These are phyloP conservation scores for Thecocarcelia acutangulata DNA, from an alignment of 2,888 invertebrate genomes.

Conservation along the genomic window DNA sequence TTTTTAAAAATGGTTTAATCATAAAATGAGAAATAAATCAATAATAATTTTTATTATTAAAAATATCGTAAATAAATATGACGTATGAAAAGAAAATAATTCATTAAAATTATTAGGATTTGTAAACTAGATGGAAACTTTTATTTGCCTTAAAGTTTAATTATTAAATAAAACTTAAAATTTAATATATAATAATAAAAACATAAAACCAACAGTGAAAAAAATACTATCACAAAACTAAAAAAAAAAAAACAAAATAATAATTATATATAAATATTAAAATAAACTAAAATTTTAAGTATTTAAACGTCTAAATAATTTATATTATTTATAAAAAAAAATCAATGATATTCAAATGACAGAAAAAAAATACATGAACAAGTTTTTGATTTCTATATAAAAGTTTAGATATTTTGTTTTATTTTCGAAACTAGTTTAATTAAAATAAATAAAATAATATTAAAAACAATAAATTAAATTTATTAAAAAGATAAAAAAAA, in stretches of 20 bases:
- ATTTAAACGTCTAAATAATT: conserved; percentile 56
- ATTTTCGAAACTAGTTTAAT: conserved; percentile 55
- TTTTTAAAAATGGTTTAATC: conserved; percentile 56
- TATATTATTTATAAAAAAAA: conserved; percentile 49
- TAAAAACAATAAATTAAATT: conserved; percentile 54
- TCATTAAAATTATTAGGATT: conserved; percentile 65
- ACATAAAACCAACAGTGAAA: conserved; percentile 10
- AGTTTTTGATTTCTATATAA: conserved; percentile 31
- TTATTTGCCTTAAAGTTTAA: conserved; percentile 79
- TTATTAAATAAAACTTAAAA: conserved; percentile 71
- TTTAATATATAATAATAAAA: conserved; percentile 56
- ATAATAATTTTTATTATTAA: conserved; percentile 33
- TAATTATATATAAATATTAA: conserved; percentile 8
- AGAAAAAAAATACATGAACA: conserved; percentile 21
- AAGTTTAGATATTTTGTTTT: conserved; percentile 40
- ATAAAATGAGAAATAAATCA: conserved; percentile 9
- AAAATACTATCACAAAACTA: conserved; percentile 41
- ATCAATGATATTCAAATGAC: conserved; percentile 29
- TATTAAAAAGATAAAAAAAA: conserved; percentile 37
- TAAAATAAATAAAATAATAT: conserved; percentile 19
- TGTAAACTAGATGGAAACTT: conserved; percentile 79
- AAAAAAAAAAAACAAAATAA: conserved; percentile 17
- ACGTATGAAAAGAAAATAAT: conserved; percentile 53
- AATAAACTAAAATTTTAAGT: conserved; percentile 48
- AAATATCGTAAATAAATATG: conserved; percentile 20